These are phyloP conservation scores for Neomicropteryx cornuta DNA, from an alignment of 1,140 invertebrate species.

Conservation along the genomic window DNA sequence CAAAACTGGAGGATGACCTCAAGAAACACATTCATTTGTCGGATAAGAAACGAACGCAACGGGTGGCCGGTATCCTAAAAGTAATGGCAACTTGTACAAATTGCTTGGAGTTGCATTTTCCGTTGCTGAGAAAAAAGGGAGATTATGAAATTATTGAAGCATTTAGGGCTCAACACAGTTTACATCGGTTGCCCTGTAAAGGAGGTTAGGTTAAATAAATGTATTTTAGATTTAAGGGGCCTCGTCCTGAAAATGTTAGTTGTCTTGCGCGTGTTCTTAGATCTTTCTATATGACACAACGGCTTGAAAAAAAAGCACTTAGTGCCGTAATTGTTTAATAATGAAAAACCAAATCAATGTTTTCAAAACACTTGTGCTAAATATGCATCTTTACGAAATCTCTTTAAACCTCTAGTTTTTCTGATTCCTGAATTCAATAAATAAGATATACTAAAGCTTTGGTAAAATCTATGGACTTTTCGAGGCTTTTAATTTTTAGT, in stretches of 20 bases:
- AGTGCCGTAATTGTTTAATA: too few relatives aligned
- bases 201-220: conserved; percentile 46
- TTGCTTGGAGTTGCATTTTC: conserved; percentile 67
- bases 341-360: too few relatives aligned
- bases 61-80: conserved; percentile 55
- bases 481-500: too few relatives aligned
- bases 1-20: conserved; percentile 52
- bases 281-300: neutral
- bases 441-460: too few relatives aligned
- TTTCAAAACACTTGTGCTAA: too few relatives aligned
- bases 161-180: conserved; percentile 75
- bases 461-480: too few relatives aligned
- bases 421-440: too few relatives aligned
- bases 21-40: conserved; percentile 41
- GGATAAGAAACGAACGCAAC: conserved; percentile 49
- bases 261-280: neutral
- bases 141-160: conserved; percentile 69
- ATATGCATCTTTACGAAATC: too few relatives aligned
- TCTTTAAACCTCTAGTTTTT: too few relatives aligned
- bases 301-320: too few relatives aligned
- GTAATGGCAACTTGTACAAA: conserved; percentile 65
- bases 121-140: conserved; percentile 64
- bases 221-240: neutral
- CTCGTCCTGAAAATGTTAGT: neutral
- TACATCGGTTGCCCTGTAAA: conserved; percentile 70